These are phyloP conservation scores for Petrolisthes manimaculis DNA, from an alignment of 2,888 invertebrate genomes.

Conservation along the genomic window DNA sequence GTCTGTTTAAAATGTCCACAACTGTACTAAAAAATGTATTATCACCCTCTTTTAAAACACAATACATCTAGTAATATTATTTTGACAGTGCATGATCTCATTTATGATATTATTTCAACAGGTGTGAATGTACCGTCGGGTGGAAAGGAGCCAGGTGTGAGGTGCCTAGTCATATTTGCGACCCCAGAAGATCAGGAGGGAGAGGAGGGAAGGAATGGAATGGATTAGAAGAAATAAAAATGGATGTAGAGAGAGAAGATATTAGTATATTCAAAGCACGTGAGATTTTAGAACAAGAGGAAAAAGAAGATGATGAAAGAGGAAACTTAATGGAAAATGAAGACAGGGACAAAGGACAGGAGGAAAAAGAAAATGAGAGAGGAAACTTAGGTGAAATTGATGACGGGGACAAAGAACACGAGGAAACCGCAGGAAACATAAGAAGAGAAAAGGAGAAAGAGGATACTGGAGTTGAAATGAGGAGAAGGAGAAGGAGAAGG, in stretches of 20 bases:
- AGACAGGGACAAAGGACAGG: not conserved
- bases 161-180: constrained; percentile 55
- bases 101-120: not conserved
- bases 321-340: not conserved
- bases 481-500: not conserved
- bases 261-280: not conserved
- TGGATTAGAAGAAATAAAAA: not conserved
- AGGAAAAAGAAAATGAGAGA: not conserved
- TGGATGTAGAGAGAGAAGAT: not conserved
- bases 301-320: not conserved
- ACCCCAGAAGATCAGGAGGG: not conserved
- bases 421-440: not conserved
- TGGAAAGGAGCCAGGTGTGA: constrained; percentile 60
- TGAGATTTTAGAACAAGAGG: not conserved
- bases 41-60: not conserved
- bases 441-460: not conserved
- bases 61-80: not conserved
- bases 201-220: not conserved
- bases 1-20: too few species aligned
- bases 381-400: not conserved
- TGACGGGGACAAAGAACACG: not conserved
- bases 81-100: too few species aligned
- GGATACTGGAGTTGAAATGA: not conserved
- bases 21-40: too few species aligned
- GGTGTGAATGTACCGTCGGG: constrained; percentile 61